Base-by-base conservation (phyloP, 2,797 vertebrate genomes). In the Halcyon leucocephala region DNA sequence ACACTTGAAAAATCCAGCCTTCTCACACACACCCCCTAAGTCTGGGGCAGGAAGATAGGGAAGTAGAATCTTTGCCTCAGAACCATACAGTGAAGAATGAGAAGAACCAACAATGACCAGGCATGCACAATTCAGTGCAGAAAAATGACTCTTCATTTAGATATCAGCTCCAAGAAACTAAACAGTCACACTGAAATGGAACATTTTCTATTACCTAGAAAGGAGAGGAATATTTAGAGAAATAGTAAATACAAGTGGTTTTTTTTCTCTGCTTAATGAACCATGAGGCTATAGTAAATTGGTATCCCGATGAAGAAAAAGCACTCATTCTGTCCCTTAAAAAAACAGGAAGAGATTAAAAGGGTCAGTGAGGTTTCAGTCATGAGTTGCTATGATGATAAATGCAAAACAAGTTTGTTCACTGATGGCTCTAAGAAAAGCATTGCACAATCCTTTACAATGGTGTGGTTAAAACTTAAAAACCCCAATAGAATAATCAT, bases 361-460 rank as follows among this genome's bases (percentile, higher is more conserved):
- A 54, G 3, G 4, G 14, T 62, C 13, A 4, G 62, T 74, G 69
- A 81, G 33, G 55, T 91, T 88, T 93, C 69, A 84, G 65, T 55
- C 3, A 1, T 44, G 73, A 82, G 88, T 93, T 95, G 77, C 80
- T 95, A 62, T 92, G 90, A 95, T 89, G 92, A 93, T 64, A 92
- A 92, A 89, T 19, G 42, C 62, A 93, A 95, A 96, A 93, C 70
- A 94, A 80, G 6, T 86, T 78, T 72, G 13, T 37, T 96, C 73
- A 33, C 58, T 44, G 49, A 60, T 44, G 66, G 39, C 86, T 93
- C 60, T 82, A 91, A 87, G 90, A 90, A 94, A 94, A 93, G 58
- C 83, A 82, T 94, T 97, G 66, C 94, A 90, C 90, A 95, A 94
- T 66, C 42, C 42, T 90, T 87, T 80, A 66, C 64, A 86, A 73